Conservation (phyloP, 2,113 vertebrate genomes). For the Lophochroa leadbeateri region DNA sequence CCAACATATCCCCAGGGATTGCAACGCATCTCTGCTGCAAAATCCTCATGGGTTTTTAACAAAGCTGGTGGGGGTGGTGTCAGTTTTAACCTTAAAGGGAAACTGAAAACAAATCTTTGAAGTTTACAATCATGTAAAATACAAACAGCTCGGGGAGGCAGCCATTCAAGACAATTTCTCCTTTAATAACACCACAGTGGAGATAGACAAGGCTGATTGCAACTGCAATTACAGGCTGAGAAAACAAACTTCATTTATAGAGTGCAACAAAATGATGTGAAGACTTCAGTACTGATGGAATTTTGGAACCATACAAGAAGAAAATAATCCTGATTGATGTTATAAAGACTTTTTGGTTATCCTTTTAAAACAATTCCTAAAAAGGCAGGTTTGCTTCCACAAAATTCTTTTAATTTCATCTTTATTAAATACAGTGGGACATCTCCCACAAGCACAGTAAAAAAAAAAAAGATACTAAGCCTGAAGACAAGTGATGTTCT, state of each 20-base stretch:
- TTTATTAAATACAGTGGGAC: background rate
- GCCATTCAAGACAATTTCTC: background rate
- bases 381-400: background rate
- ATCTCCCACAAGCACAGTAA: slow-evolving; percentile 18
- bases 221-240: background rate
- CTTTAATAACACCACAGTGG: background rate
- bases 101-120: background rate
- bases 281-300: background rate
- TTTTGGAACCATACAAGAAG: background rate
- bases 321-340: background rate
- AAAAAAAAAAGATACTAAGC: background rate
- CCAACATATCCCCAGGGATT: background rate
- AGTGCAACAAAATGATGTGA: background rate
- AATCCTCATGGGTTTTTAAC: background rate
- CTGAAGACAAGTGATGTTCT: slow-evolving; percentile 1
- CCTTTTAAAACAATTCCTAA: background rate
- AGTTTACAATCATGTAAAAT: background rate
- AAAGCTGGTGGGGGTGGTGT: background rate
- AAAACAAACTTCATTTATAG: background rate
- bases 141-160: background rate
- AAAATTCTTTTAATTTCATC: slow-evolving; percentile 5
- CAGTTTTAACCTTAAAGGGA: background rate
- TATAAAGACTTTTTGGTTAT: background rate
- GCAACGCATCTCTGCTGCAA: background rate
- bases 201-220: background rate